Percentiles rank a stretch among this genome's conserved stretches.
These are phyloP conservation scores for Siderastrea siderea DNA, from an alignment of 92 coral and sea anemone species.

Conservation along the genomic window DNA sequence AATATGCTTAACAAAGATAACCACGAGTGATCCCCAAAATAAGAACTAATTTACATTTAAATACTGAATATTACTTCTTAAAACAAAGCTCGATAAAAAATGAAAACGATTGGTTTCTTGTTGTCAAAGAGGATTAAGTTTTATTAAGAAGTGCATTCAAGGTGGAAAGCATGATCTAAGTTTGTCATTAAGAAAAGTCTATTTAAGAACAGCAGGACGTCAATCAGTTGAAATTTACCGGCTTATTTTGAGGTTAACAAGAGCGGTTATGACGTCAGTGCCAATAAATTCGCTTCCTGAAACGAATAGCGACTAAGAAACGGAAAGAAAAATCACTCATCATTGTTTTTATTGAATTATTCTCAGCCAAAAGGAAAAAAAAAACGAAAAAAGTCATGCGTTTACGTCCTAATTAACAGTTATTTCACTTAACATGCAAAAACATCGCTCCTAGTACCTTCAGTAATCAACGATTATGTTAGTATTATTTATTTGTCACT, in stretches of 20 bases:
- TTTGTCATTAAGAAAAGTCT: background rate
- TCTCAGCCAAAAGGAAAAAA: background rate
- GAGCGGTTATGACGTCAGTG: slow-evolving; percentile 12
- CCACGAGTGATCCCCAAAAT: background rate
- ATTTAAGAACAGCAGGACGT: background rate
- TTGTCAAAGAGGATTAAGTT: background rate
- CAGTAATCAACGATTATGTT: background rate
- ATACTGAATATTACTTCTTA: slow-evolving; percentile 7
- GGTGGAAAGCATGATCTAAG: background rate
- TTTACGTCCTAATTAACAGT: background rate
- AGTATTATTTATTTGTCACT: background rate
- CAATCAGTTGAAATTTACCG: background rate
- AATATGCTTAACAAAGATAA: slow-evolving; percentile 25
- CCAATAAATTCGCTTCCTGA: slow-evolving; percentile 6
- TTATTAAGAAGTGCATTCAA: background rate
- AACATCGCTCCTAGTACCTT: background rate
- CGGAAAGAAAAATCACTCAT: background rate
- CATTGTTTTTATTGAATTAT: background rate
- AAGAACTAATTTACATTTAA: slow-evolving; percentile 31
- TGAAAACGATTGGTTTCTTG: background rate
- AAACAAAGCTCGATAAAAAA: background rate
- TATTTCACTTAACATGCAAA: background rate
- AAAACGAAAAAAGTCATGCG: background rate
- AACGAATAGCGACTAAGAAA: background rate
- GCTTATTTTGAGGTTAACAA: background rate